phyloP scores from a whole-genome alignment of 2,797 vertebrate species.

The Knipowitschia caucasica region DNA sequence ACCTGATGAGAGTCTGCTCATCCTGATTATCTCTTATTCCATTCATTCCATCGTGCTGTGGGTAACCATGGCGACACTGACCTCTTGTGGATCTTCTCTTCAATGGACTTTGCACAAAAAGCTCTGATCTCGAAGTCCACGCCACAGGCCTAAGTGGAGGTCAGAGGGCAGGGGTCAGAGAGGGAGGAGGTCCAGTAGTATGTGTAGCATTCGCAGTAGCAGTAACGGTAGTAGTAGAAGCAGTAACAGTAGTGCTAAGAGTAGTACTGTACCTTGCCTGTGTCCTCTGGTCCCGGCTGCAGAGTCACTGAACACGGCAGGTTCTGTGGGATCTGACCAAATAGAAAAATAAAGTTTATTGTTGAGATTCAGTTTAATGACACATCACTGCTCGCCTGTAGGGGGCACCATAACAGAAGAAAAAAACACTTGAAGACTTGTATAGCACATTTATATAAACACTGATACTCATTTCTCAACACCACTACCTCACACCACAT shows the following conservation, averaged over 20 bases:
- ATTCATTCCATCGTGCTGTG: too few relatives aligned
- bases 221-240: neutral
- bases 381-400: too few relatives aligned
- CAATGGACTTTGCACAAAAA: slow-evolving; percentile 84
- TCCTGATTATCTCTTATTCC: too few relatives aligned
- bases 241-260: neutral
- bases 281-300: slow-evolving; percentile 93
- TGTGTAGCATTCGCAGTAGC: neutral
- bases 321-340: slow-evolving; percentile 88
- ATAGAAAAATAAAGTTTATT: too few relatives aligned
- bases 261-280: slow-evolving; percentile 84
- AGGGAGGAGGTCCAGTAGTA: neutral
- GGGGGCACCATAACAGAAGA: too few relatives aligned
- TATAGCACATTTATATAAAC: too few relatives aligned
- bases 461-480: too few relatives aligned
- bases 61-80: too few relatives aligned
- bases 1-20: too few relatives aligned
- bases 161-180: neutral
- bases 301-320: slow-evolving; percentile 94
- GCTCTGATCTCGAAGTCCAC: slow-evolving; percentile 79
- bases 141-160: slow-evolving; percentile 77
- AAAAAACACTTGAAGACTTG: too few relatives aligned
- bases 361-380: too few relatives aligned
- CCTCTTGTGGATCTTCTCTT: slow-evolving; percentile 80
- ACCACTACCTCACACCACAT: too few relatives aligned